phyloP scores from a whole-genome alignment of 2,888 invertebrate species.

The Eupeodes latifasciatus region DNA sequence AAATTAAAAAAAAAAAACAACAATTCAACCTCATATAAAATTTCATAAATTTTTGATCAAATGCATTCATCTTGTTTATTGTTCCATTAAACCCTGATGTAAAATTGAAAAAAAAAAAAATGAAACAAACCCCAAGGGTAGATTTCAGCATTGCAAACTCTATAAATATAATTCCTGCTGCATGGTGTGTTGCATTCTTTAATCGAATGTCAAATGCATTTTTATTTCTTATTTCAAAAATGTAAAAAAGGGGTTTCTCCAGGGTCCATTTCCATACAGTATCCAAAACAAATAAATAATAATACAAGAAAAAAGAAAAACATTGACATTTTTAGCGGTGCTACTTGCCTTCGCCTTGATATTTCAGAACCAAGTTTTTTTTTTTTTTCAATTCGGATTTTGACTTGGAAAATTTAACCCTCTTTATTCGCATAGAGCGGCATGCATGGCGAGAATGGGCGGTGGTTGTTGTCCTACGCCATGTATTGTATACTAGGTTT shows the following conservation, averaged over 20 bases:
- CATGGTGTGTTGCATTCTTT: slow-evolving; percentile 43
- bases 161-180: slow-evolving; percentile 5
- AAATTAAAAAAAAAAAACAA: slow-evolving; percentile 1
- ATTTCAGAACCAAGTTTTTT: slow-evolving; percentile 23
- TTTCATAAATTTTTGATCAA: slow-evolving; percentile 62
- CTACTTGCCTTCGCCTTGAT: slow-evolving; percentile 23
- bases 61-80: slow-evolving; percentile 34
- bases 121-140: slow-evolving; percentile 23
- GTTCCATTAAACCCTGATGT: slow-evolving; percentile 21
- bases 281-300: slow-evolving; percentile 12
- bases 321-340: slow-evolving; percentile 56
- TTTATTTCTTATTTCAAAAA: background rate
- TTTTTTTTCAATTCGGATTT: background rate
- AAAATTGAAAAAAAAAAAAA: background rate
- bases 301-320: background rate
- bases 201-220: slow-evolving; percentile 64
- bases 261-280: background rate
- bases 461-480: background rate
- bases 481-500: background rate
- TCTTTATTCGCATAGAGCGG: slow-evolving; percentile 1
- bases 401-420: slow-evolving; percentile 41
- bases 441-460: too few species aligned
- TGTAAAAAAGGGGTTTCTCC: background rate
- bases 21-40: slow-evolving; percentile 20
- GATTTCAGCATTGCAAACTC: slow-evolving; percentile 9